Evolutionary conservation across 2,113 vertebrate genomes (phyloP).

Genomic region (Anhinga anhinga): DNA sequence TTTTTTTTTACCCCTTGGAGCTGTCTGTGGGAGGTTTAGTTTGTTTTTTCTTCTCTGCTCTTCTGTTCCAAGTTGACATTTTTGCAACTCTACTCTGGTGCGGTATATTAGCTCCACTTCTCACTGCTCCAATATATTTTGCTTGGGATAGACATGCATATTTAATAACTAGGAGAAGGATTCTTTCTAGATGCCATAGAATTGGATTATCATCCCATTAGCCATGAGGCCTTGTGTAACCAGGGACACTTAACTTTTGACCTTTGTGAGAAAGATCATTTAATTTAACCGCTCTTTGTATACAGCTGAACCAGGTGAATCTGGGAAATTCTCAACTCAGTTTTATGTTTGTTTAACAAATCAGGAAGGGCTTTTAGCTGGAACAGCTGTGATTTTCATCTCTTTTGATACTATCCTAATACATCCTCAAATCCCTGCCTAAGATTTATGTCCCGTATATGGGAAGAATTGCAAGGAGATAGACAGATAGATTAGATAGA

Average conservation of each 20-base stretch:
- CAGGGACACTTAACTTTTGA: slow-evolving; percentile 72
- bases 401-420: slow-evolving; percentile 66
- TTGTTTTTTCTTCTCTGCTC: slow-evolving; percentile 69
- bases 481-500: slow-evolving; percentile 65
- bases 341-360: slow-evolving; percentile 69
- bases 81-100: slow-evolving; percentile 60
- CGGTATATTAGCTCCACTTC: slow-evolving; percentile 41
- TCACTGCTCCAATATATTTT: slow-evolving; percentile 64
- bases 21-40: slow-evolving; percentile 69
- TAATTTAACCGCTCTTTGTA: slow-evolving; percentile 67
- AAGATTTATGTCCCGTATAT: slow-evolving; percentile 61
- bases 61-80: slow-evolving; percentile 66
- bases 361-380: slow-evolving; percentile 67
- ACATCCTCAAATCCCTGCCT: slow-evolving; percentile 62
- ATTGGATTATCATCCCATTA: slow-evolving; percentile 72
- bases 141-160: slow-evolving; percentile 59
- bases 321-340: slow-evolving; percentile 56
- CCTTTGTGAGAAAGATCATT: slow-evolving; percentile 71
- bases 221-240: slow-evolving; percentile 66
- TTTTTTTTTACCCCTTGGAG: slow-evolving; percentile 49
- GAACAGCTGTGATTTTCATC: slow-evolving; percentile 70
- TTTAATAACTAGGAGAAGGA: slow-evolving; percentile 69
- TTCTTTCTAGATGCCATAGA: slow-evolving; percentile 67
- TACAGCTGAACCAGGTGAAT: slow-evolving; percentile 66
- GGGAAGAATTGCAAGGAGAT: slow-evolving; percentile 58